Base-by-base conservation (phyloP, 2,113 vertebrate genomes). In the Murina feae region DNA sequence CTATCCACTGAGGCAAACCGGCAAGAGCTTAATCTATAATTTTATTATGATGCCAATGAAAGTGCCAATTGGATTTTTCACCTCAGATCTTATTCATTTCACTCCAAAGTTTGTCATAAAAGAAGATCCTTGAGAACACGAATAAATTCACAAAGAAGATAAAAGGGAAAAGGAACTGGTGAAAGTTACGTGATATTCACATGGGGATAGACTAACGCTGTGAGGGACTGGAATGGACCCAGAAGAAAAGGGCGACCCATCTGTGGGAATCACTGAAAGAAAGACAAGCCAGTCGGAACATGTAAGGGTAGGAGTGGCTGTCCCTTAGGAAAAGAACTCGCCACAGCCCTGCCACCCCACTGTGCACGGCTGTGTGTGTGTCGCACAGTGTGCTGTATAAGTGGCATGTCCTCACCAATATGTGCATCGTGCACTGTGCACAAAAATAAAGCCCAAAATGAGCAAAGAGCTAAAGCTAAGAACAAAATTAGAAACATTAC, bases 71-170 rank as follows among this genome's bases (percentile, higher is more conserved):
- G 51, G 32, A 65, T 25, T 91, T 84, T 49, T 49, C 28, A 4
- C 32, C 80, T 37, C 20, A 76, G 37, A 82, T 30, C 2, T 11
- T 72, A 5, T 44, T 42, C 85, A 91, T 30, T 75, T 84, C 68
- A 91, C 84, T 58, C 32, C 60, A 37, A 89, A 71, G 32, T 39
- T 76, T 63, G 16, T 51, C 47, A 92, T 69, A 66, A 80, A 94
- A 32, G 32, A 74, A 18, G 17, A 71, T 63, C 25, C 58, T 39
- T 32, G 23, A 86, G 20, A 90, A 71, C 9, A 35, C 8, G 44
- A 60, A 47, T 3, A 78, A 65, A 63, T 32, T 74, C 80, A 49
- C 39, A 2, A 75, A 81, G 53, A 74, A 74, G 30, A 39, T 23
- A 37, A 79, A 80, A 80, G 65, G 71, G 25, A 42, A 35, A 89